phyloP scores from a whole-genome alignment of 2,797 vertebrate species.

The Rhinogobio ventralis region DNA sequence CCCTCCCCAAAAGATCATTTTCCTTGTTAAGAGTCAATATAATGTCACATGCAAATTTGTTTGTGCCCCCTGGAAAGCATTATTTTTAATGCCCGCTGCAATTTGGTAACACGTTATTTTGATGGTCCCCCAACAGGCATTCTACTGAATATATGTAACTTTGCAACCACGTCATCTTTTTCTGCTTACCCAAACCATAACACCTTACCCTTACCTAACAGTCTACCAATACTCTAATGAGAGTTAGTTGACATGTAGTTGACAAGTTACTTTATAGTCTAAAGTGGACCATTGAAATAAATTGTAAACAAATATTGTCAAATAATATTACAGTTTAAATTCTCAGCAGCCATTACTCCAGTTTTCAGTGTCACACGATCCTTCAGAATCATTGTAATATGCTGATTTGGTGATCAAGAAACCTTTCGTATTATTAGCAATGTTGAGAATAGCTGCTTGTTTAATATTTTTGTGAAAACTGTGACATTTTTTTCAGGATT shows the following conservation, averaged over 20 bases:
- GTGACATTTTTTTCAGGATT: neutral
- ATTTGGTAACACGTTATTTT: neutral
- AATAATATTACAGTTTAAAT: neutral
- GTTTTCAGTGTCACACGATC: neutral
- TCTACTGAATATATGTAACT: neutral
- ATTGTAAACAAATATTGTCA: neutral
- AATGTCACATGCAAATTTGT: neutral
- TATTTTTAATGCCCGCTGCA: constrained; percentile 15
- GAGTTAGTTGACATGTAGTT: neutral
- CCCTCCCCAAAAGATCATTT: neutral
- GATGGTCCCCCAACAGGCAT: neutral
- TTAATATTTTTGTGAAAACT: neutral
- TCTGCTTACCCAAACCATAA: neutral
- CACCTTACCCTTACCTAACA: neutral
- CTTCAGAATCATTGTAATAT: neutral
- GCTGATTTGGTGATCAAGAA: neutral
- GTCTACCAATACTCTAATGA: neutral
- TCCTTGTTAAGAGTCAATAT: neutral
- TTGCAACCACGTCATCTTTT: neutral
- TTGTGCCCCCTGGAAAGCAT: constrained; percentile 28
- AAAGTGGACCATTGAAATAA: neutral
- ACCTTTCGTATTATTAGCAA: no score
- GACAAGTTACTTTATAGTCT: neutral
- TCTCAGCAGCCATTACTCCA: neutral
- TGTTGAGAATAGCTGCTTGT: neutral